A percentile compares a stretch with the other conserved stretches of the same genome.
Conservation (phyloP, 2,113 vertebrate genomes). For the Psilopogon haemacephalus region DNA sequence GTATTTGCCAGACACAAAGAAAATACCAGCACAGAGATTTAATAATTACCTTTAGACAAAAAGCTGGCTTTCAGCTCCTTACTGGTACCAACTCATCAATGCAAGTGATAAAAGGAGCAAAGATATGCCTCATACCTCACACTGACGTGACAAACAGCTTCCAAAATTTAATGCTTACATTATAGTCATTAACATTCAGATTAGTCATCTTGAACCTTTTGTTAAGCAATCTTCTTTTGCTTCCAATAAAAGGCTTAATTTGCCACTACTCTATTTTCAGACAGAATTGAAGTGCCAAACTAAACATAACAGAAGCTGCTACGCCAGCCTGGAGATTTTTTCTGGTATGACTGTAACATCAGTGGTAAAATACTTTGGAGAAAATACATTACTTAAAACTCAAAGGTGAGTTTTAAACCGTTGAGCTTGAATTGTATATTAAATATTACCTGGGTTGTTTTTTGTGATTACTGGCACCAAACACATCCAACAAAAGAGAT, state of each 20-base stretch:
- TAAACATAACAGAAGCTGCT: conserved; percentile 14
- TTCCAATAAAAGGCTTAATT: conserved; percentile 2
- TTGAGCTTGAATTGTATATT: background rate
- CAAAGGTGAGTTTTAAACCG: background rate
- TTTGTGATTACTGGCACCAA: background rate
- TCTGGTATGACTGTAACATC: background rate
- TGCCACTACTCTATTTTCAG: conserved; percentile 11
- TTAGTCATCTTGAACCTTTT: conserved; percentile 27
- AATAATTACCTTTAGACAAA: background rate
- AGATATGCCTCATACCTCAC: background rate
- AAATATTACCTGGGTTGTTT: background rate
- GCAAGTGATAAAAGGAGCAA: background rate
- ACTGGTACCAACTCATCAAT: background rate
- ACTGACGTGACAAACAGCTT: background rate
- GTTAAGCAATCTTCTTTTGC: background rate
- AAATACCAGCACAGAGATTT: background rate
- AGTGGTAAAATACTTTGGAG: background rate
- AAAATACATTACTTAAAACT: background rate
- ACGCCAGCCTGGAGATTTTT: background rate
- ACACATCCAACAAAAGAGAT: background rate
- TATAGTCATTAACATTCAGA: background rate
- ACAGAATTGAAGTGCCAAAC: background rate
- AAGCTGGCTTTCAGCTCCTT: background rate
- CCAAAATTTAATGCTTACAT: background rate
- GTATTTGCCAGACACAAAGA: background rate